Conservation (phyloP, 92 coral and sea anemone genomes). For the Parazoanthus swiftii region DNA sequence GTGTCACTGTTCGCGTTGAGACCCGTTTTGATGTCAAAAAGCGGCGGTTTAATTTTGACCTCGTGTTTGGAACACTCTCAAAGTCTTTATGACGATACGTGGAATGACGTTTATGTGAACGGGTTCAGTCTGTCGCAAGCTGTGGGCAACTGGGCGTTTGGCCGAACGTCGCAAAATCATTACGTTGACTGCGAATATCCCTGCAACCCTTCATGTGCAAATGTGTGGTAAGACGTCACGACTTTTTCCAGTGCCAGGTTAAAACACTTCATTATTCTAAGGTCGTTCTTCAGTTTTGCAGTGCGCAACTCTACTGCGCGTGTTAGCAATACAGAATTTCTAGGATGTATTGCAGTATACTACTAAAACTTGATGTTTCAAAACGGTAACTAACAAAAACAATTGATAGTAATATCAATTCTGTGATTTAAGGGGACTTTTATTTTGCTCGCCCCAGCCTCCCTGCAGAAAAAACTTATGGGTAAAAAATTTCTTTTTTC, state of each 20-base stretch:
- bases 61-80: slow-evolving; percentile 96
- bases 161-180: slow-evolving; percentile 61
- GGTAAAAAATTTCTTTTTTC: too few relatives aligned
- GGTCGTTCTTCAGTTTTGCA: too few relatives aligned
- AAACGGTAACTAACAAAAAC: too few relatives aligned
- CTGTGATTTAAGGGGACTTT: neutral
- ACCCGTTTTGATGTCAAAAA: slow-evolving; percentile 64
- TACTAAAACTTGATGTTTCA: too few relatives aligned
- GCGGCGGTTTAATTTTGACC: slow-evolving; percentile 73
- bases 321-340: too few relatives aligned
- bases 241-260: neutral
- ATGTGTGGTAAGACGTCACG: slow-evolving; percentile 57
- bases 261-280: neutral
- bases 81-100: slow-evolving; percentile 80
- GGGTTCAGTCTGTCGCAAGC: slow-evolving; percentile 78
- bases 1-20: slow-evolving; percentile 79
- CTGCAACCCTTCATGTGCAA: slow-evolving; percentile 81
- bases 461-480: too few relatives aligned
- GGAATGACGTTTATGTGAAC: slow-evolving; percentile 73
- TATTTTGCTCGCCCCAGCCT: neutral
- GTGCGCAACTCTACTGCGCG: too few relatives aligned
- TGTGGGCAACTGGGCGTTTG: slow-evolving; percentile 87
- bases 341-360: too few relatives aligned
- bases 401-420: neutral
- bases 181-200: slow-evolving; percentile 82